These are phyloP conservation scores for Protophormia terraenovae DNA, from an alignment of 2,888 invertebrate species.

Conservation along the genomic window DNA sequence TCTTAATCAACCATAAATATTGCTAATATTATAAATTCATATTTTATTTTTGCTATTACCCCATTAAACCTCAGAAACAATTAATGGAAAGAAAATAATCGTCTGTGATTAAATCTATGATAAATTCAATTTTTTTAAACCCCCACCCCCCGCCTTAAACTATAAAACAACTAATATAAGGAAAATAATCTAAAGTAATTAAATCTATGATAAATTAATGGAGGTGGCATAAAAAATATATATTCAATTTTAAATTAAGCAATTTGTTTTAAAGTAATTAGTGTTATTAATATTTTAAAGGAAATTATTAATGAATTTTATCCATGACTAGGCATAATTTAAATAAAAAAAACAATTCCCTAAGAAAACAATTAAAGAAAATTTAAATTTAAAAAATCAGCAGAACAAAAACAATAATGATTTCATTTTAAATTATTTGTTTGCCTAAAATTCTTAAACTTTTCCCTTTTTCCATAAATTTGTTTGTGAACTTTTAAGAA, in stretches of 20 bases:
- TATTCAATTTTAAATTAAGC: neutral
- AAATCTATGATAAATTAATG: conserved; percentile 46
- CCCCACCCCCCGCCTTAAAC: too few relatives aligned
- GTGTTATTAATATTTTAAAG: neutral
- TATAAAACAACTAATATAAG: too few relatives aligned
- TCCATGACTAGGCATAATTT: conserved; percentile 16
- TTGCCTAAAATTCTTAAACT: neutral
- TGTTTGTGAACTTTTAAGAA: neutral
- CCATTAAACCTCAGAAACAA: too few relatives aligned
- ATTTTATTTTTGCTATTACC: neutral
- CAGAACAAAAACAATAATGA: neutral
- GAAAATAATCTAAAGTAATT: too few relatives aligned
- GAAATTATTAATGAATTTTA: conserved; percentile 21
- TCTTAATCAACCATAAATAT: conserved; percentile 19
- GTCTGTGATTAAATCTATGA: too few relatives aligned
- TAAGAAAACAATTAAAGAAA: neutral
- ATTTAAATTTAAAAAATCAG: neutral
- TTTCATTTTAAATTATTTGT: neutral
- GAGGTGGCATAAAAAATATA: conserved; percentile 3
- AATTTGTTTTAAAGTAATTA: conserved; percentile 13
- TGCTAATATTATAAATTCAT: conserved; percentile 39
- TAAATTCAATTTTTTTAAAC: too few relatives aligned
- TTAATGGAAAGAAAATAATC: too few relatives aligned
- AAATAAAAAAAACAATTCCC: conserved; percentile 7
- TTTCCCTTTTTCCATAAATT: neutral